Base-by-base conservation (phyloP, 1,140 invertebrate species). In the Zaprionus davidi region DNA sequence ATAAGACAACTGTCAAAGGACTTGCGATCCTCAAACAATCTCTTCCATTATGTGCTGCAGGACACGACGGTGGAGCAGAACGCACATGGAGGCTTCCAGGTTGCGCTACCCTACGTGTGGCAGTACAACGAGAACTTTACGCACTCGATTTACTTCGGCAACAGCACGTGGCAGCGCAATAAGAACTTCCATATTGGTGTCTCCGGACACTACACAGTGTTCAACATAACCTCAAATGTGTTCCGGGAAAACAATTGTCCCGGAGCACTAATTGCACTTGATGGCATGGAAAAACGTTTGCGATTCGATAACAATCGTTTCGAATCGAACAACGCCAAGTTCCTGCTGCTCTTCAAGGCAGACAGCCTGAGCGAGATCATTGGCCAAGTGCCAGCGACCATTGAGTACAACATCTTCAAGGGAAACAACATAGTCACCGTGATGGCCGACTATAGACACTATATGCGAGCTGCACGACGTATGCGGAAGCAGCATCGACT, bases 281-380 rank as follows among this genome's bases (percentile, higher is more conserved):
- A 95, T 64, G 99, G 99, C 15, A 99, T 99, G 98, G 99, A 99
- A 93, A 99, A 99, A 93, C 96, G 97, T 81, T 94, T 99, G 94
- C 70, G 95, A 28, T 96, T 99, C 71, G 94, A 96, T 95, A 92
- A 95, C 82, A 95, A 96, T 93, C 91, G 96, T 60, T 97, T 99
- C 44, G 94, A 96, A 76, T 93, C 94, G 22, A 99, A 99, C 90
- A 95, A 94, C 56, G 97, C 97, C 0, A 94, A 94, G n/a, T 97
- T 95, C 85, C 96, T 99, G 93, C 94, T 99, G 1, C 96, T 99
- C 90, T 97, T 99, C 86, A 95, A 95, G 69, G 96, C 97, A 31
- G 95, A 98, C 82, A 99, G 98, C 90, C 98, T 99, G 91, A 98
- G 97, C 20, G 98, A 99, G 93, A 98, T 99, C 66, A 94, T 98